A percentile compares a stretch with the other conserved stretches of the same genome.
These are phyloP conservation scores for Pygocentrus nattereri DNA, from an alignment of 2,797 vertebrate genomes.

Conservation along the genomic window DNA sequence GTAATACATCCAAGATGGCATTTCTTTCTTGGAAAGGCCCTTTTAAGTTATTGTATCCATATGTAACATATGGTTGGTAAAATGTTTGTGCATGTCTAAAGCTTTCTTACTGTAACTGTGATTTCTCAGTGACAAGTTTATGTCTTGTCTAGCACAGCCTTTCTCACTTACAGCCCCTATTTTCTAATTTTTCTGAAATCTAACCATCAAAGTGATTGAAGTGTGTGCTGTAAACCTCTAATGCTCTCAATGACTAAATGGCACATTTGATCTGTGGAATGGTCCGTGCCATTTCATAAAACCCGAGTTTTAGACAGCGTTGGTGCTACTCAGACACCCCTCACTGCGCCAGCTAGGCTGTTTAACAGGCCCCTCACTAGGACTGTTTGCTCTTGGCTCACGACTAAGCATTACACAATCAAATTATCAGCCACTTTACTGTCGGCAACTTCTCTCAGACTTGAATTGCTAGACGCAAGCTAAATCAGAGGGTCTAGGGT, in stretches of 20 bases:
- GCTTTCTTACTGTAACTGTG: not conserved
- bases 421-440: slow-evolving; percentile 41
- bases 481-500: not conserved
- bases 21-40: too few species aligned
- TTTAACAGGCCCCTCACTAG: slow-evolving; percentile 15
- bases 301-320: not conserved
- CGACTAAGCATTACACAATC: slow-evolving; percentile 24
- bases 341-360: not conserved
- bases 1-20: not conserved
- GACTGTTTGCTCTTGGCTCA: slow-evolving; percentile 18
- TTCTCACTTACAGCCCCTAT: not conserved
- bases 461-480: slow-evolving; percentile 20
- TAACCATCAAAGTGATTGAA: not conserved
- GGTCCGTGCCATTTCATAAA: slow-evolving; percentile 15
- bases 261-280: slow-evolving; percentile 16
- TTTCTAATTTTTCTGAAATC: not conserved
- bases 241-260: not conserved
- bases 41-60: not conserved
- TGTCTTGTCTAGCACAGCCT: not conserved
- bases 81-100: not conserved
- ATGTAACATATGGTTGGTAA: not conserved
- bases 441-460: not conserved
- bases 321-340: slow-evolving; percentile 14
- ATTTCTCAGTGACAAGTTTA: not conserved
- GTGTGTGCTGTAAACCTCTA: not conserved